Evolutionary conservation across 1,140 invertebrate genomes (phyloP).

Genomic region (Drosophila repletoides): DNA sequence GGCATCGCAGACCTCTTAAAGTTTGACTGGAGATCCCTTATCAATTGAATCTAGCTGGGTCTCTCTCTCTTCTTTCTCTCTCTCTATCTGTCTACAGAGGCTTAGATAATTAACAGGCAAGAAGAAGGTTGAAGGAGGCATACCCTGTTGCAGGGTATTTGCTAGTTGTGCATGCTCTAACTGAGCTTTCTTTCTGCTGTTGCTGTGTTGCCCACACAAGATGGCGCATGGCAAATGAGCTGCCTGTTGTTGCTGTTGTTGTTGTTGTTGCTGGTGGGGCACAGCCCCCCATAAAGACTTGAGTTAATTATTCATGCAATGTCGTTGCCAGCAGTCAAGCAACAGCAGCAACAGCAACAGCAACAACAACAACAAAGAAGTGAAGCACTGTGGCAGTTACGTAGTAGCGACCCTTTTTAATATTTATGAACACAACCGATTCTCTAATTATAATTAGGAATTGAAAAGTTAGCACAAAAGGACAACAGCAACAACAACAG

Average conservation of each 20-base stretch:
- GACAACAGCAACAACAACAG: slow-evolving; percentile 42
- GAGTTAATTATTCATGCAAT: slow-evolving; percentile 80
- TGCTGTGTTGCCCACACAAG: slow-evolving; percentile 65
- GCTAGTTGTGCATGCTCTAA: slow-evolving; percentile 38
- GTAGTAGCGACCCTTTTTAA: slow-evolving; percentile 66
- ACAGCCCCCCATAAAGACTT: slow-evolving; percentile 57
- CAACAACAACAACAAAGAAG: slow-evolving; percentile 22
- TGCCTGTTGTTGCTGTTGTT: slow-evolving; percentile 12
- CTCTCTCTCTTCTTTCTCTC: too few species aligned
- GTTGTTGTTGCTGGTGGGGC: too few species aligned
- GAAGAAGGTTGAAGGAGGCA: too few species aligned
- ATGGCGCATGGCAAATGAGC: slow-evolving; percentile 69
- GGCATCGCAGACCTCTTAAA: too few species aligned
- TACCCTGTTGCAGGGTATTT: too few species aligned
- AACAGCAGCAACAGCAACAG: slow-evolving; percentile 18
- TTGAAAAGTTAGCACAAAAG: slow-evolving; percentile 79
- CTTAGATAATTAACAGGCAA: too few species aligned
- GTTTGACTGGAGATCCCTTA: too few species aligned
- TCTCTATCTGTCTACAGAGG: too few species aligned
- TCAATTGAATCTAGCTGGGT: too few species aligned
- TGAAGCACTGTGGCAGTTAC: slow-evolving; percentile 25
- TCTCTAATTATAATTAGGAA: slow-evolving; percentile 81
- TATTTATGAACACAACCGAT: slow-evolving; percentile 81
- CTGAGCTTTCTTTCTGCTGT: slow-evolving; percentile 31
- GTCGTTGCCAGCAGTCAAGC: slow-evolving; percentile 56